Evolutionary conservation across 1,140 invertebrate genomes (phyloP).

Genomic region (Drosophila asahinai): DNA sequence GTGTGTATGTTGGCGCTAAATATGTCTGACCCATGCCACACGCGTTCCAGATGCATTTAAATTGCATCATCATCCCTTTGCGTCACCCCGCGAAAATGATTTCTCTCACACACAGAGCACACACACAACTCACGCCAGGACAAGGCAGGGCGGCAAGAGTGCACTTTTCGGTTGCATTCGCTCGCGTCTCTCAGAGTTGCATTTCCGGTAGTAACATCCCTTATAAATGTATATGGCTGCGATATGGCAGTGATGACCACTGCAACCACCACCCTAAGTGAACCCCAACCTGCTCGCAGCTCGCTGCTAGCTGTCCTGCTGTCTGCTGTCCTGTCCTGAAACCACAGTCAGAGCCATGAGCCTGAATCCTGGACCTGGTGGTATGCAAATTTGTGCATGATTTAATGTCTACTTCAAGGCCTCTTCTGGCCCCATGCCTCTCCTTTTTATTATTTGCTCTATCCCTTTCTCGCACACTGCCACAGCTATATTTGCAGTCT

Average conservation of each 20-base stretch:
- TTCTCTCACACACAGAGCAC: conserved; percentile 24
- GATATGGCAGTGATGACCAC: conserved; percentile 29
- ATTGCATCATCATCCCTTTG: conserved; percentile 41
- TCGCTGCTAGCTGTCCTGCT: not conserved
- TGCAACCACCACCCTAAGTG: conserved; percentile 40
- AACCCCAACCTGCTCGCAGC: conserved; percentile 6
- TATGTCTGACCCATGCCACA: conserved; percentile 61
- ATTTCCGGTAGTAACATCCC: conserved; percentile 72
- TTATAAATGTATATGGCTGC: conserved; percentile 63
- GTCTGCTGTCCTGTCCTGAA: conserved; percentile 8
- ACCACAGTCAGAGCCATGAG: conserved; percentile 14
- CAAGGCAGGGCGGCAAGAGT: conserved; percentile 42
- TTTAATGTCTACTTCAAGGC: conserved; percentile 67
- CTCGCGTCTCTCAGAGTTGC: conserved; percentile 43
- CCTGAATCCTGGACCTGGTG: conserved; percentile 31
- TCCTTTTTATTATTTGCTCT: not conserved
- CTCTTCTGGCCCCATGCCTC: conserved; percentile 14
- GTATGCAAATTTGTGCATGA: conserved; percentile 62
- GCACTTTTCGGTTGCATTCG: conserved; percentile 49
- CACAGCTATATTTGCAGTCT: conserved; percentile 54
- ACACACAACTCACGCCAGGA: not conserved
- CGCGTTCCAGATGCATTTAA: conserved; percentile 34
- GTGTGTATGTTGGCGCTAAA: conserved; percentile 36
- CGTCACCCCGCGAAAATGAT: conserved; percentile 32
- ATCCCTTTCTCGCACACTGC: conserved; percentile 1